phyloP scores from a whole-genome alignment of 2,888 invertebrate genomes.

The Apodemia duryi region DNA sequence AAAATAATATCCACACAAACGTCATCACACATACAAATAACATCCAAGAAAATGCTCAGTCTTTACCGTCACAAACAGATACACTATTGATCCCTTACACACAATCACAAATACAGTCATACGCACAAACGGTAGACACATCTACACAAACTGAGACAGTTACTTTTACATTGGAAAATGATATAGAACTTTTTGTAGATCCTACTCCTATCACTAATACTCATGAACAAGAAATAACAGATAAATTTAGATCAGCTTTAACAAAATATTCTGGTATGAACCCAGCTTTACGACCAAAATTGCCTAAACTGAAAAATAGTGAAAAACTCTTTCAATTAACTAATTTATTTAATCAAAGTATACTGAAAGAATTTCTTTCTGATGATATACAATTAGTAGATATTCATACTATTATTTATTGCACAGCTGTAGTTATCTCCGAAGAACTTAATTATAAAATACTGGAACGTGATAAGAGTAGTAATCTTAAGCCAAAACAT shows the following conservation, averaged over 20 bases:
- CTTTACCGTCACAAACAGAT: not conserved
- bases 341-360: conserved; percentile 21
- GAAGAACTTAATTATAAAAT: conserved; percentile 25
- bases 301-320: conserved; percentile 22
- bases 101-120: not conserved
- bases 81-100: not conserved
- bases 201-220: not conserved
- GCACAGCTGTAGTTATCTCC: conserved; percentile 24
- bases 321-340: conserved; percentile 12
- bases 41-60: not conserved
- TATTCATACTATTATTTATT: conserved; percentile 28
- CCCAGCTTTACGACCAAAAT: conserved; percentile 20
- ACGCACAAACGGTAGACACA: not conserved
- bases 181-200: not conserved
- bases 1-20: not conserved
- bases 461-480: not conserved
- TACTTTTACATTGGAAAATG: not conserved
- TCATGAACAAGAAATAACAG: not conserved
- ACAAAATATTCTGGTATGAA: conserved; percentile 3
- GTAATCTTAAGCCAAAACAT: not conserved
- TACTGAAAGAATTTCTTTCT: conserved; percentile 12
- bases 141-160: conserved; percentile 1
- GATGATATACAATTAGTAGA: conserved; percentile 10
- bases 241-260: conserved; percentile 1
- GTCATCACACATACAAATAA: not conserved